These are phyloP conservation scores for Acanthurus tractus DNA, from an alignment of 2,797 vertebrate genomes.

Conservation along the genomic window DNA sequence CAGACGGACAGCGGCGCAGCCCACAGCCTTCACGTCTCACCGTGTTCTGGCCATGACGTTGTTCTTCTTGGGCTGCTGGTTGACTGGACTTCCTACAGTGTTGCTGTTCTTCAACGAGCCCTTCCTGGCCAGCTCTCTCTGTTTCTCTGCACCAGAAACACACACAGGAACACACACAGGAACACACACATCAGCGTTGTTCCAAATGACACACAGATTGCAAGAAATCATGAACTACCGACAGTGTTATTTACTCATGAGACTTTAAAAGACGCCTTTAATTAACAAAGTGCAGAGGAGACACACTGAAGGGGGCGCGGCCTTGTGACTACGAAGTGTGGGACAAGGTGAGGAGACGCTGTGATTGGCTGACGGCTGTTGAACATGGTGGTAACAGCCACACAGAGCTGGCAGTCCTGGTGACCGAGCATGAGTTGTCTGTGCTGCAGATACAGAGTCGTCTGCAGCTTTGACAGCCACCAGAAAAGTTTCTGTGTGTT, in stretches of 20 bases:
- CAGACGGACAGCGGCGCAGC: not conserved
- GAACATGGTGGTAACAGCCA: no score
- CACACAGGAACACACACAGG: not conserved
- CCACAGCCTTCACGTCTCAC: constrained; percentile 75
- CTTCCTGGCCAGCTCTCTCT: constrained; percentile 95
- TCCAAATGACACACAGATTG: constrained; percentile 6
- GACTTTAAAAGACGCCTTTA: not conserved
- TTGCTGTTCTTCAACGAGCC: constrained; percentile 95
- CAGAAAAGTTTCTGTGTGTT: no score
- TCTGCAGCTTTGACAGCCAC: no score
- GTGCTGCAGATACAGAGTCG: no score
- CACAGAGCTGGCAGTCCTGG: no score
- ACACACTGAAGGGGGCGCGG: no score
- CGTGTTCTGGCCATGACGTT: constrained; percentile 98
- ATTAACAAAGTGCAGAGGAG: not conserved
- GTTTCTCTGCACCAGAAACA: constrained; percentile 89
- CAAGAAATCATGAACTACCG: not conserved
- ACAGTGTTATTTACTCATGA: not conserved
- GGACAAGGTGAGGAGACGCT: no score
- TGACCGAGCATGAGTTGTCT: no score
- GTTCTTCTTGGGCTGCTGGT: constrained; percentile 99
- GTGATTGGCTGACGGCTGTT: no score
- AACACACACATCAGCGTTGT: not conserved
- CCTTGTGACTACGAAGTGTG: no score
- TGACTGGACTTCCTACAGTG: constrained; percentile 93